phyloP scores from a whole-genome alignment of 2,888 invertebrate species.

The Latrodectus hesperus region DNA sequence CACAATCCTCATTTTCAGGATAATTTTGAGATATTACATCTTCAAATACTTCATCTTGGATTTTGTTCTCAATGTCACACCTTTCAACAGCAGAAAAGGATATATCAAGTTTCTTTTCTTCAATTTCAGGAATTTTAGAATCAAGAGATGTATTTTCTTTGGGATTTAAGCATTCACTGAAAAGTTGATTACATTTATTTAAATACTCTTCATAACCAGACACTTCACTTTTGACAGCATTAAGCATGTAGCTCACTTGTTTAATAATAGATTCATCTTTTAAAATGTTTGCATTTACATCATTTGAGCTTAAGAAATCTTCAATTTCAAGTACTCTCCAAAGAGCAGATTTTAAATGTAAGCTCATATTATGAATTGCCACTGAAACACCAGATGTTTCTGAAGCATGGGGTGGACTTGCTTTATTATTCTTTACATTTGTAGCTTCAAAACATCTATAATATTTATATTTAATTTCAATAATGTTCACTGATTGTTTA shows the following conservation, averaged over 20 bases:
- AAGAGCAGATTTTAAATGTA: conserved; percentile 59
- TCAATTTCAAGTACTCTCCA: conserved; percentile 34
- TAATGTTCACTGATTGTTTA: background rate
- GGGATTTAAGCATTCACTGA: conserved; percentile 14
- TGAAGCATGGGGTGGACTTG: background rate
- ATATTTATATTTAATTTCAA: conserved; percentile 23
- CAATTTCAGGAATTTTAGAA: background rate
- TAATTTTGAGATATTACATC: conserved; percentile 11
- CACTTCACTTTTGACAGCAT: conserved; percentile 16
- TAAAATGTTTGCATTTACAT: background rate
- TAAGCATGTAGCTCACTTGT: background rate
- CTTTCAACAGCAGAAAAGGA: conserved; percentile 8
- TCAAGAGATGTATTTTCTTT: background rate
- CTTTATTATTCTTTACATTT: background rate
- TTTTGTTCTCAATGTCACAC: conserved; percentile 48
- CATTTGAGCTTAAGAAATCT: background rate
- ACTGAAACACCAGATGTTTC: conserved; percentile 22
- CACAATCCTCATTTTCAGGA: background rate
- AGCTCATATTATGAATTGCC: conserved; percentile 47
- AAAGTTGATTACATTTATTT: conserved; percentile 6
- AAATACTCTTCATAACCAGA: conserved; percentile 10
- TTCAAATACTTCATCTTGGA: conserved; percentile 65
- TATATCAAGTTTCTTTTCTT: background rate
- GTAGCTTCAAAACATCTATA: conserved; percentile 42
- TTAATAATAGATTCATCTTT: background rate